Base-by-base conservation (phyloP, 2,113 vertebrate species). In the Xyliphius kryptos region DNA sequence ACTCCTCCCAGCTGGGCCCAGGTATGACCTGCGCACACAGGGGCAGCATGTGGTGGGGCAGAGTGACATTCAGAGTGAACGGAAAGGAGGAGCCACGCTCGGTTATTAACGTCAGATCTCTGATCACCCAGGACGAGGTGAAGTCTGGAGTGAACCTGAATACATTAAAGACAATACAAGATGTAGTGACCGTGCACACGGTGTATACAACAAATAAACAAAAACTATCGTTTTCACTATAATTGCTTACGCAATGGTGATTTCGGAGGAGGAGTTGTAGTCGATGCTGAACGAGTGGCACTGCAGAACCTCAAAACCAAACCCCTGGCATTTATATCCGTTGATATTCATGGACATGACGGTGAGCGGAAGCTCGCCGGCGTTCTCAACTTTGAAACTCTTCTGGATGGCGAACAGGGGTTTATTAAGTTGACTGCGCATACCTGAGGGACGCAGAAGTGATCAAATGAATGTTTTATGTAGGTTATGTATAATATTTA, bases 1-100 rank as follows among this genome's bases (percentile, higher is more conserved):
- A 91, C 72, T 95, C 93, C 68, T 98, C 95, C 95, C 95, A 98
- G 85, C 90, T 95, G 67, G 95, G 95, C 0, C 95, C 95, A 0
- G 95, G 95, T 17, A 98, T 90, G 73, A 96, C 92, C 37, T 95
- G 93, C 0, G 95, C 94, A 71, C 95, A 98, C 16, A 98, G 82
- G 0, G 95, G 92, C 79, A 98, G 59, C 77, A 98, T 88, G 79
- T 98, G 95, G 63, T 98, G 95, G 19, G 95, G 95, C 56, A 98
- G 91, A 0, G 95, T 97, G 74, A 97, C 94, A 0, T 97, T 98
- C 66, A 98, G 92, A 0, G 92, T 97, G 76, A 98, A 98, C 62
- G 80, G 91, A 63, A 97, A 97, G 22, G 89, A 83, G 13, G 94
- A 77, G 51, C 90, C 88, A 0, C 91, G 90, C 5, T 90, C 88